Conservation (phyloP, 2,113 vertebrate species). For the Tiliqua scincoides region DNA sequence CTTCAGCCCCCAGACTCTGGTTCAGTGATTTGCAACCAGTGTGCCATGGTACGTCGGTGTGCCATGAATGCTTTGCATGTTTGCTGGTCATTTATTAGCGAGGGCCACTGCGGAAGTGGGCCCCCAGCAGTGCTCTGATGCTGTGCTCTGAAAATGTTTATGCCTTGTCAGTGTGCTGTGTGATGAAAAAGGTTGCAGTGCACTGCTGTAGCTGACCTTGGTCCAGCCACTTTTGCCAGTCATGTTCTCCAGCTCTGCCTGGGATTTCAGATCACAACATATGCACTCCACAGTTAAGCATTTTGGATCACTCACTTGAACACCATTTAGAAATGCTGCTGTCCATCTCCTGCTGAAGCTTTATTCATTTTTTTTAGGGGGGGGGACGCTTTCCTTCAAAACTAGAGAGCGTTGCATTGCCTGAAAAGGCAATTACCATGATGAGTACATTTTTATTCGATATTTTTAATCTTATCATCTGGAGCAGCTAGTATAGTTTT, state of each 20-base stretch:
- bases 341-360: neutral
- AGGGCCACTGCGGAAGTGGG: too few relatives aligned
- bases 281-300: neutral
- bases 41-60: too few relatives aligned
- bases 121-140: too few relatives aligned
- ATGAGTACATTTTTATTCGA: neutral
- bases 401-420: neutral
- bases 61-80: too few relatives aligned
- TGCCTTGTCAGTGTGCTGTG: too few relatives aligned
- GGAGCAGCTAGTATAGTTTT: neutral
- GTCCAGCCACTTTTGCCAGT: neutral
- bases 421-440: neutral
- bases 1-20: too few relatives aligned
- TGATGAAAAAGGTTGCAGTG: too few relatives aligned
- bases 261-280: neutral
- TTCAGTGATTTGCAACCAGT: too few relatives aligned
- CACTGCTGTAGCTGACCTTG: too few relatives aligned
- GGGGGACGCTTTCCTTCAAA: neutral
- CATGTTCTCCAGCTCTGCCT: neutral
- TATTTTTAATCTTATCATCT: slow-evolving; percentile 14
- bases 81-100: too few relatives aligned
- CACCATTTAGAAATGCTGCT: neutral
- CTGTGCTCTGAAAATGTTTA: too few relatives aligned
- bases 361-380: neutral
- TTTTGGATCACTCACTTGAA: neutral